Evolutionary conservation across 2,888 invertebrate genomes (phyloP), one percentile per base, ranked within the genome.

Genomic region (Rambutsinella grinnellia): DNA sequence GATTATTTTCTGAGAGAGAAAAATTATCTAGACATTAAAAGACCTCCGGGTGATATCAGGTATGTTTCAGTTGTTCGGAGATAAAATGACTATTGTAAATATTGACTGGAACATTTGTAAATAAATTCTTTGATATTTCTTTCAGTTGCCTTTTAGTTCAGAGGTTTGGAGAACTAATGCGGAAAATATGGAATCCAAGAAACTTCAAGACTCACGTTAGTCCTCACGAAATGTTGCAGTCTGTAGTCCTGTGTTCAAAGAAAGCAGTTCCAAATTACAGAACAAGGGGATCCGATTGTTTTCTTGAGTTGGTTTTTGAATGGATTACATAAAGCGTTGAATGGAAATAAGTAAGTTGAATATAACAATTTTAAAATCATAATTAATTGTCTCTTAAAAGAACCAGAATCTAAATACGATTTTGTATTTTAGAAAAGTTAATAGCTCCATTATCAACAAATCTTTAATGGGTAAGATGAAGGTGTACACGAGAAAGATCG

Each of bases 151-250:
- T 97, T 27, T 88, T 99, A 57, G 96, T 97, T 0, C 95, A 95
- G 85, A 88, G 93, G 85, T 99, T 97, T 87, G 99, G 99, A 0
- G 99, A 99, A 86, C 88, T 99, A 27, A 91, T 99, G 88, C 89
- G 99, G 19, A 99, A 99, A 86, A 89, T 99, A 84, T 99, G 99
- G 99, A 99, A 99, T 87, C 98, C 99, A 0, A 90, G 97, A 49
- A 99, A 99, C 85, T 99, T 99, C 86, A 99, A 99, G 87, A 95
- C 99, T 0, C 99, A 99, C 85, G 99, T 99, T 0, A 98, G 97
- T 21, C 99, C 99, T 0, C 99, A 99, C 86, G 99, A 99, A 90
- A 99, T 99, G 99, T 88, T 99, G 24, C 99, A 99, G 86, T 96
- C 99, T 57, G 96, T 98, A 24, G 96, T 99, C 2, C 88, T 99